Conservation (phyloP, 2,888 invertebrate genomes). For the Dicyrtoma fusca region DNA sequence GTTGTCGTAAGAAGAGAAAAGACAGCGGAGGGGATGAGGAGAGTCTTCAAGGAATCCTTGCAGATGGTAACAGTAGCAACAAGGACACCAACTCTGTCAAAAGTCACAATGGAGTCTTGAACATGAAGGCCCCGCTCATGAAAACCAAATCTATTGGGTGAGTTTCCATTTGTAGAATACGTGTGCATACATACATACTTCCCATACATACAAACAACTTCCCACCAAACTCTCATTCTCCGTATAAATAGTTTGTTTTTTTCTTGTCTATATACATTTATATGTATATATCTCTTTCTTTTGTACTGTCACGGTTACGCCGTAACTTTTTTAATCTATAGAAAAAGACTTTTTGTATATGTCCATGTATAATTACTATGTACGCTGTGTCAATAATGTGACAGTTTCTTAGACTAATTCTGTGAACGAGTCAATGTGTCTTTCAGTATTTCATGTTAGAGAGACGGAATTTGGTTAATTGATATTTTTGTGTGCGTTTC, state of each 20-base stretch:
- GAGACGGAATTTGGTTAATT: neutral
- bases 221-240: neutral
- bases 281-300: too few species aligned
- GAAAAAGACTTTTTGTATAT: too few species aligned
- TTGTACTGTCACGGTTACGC: too few species aligned
- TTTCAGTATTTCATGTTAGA: neutral
- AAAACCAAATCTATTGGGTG: slow-evolving; percentile 54
- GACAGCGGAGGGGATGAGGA: slow-evolving; percentile 54
- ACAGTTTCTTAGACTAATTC: neutral
- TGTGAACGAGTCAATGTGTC: neutral
- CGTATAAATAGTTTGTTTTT: neutral
- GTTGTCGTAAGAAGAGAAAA: slow-evolving; percentile 55
- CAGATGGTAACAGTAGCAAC: slow-evolving; percentile 54
- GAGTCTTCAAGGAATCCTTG: slow-evolving; percentile 56
- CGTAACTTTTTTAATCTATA: too few species aligned
- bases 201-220: too few species aligned
- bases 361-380: too few species aligned
- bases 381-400: neutral
- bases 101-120: slow-evolving; percentile 55
- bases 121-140: slow-evolving; percentile 55
- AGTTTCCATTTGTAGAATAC: slow-evolving; percentile 37
- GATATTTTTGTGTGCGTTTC: neutral
- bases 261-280: too few species aligned
- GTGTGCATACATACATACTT: neutral
- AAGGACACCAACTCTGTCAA: slow-evolving; percentile 55